phyloP scores from a whole-genome alignment of 2,113 vertebrate species.

The Burhinus bistriatus region DNA sequence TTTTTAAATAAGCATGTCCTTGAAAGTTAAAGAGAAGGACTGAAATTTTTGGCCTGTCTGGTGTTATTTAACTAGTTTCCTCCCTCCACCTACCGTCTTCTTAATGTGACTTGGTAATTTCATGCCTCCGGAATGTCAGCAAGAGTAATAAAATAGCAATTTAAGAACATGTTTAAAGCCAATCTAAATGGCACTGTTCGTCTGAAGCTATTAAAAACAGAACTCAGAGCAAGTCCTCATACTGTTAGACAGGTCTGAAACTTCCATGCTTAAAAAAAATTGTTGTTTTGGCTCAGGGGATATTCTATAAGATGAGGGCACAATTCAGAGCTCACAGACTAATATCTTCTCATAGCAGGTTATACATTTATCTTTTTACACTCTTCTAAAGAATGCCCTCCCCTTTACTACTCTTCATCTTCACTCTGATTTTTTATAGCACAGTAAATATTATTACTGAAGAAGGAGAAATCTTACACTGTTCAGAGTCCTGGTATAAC shows the following conservation, averaged over 20 bases:
- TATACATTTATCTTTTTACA: not conserved
- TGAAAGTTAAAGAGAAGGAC: slow-evolving; percentile 46
- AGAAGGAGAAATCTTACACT: not conserved
- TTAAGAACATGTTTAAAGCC: slow-evolving; percentile 74
- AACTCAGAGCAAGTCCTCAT: slow-evolving; percentile 34
- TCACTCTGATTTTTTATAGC: not conserved
- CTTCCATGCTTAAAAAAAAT: not conserved
- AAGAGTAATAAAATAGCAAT: slow-evolving; percentile 75
- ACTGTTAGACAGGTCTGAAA: slow-evolving; percentile 24
- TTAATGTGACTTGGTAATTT: slow-evolving; percentile 75
- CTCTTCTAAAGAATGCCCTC: not conserved
- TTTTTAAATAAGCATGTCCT: slow-evolving; percentile 20
- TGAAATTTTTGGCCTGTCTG: not conserved
- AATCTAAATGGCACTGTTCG: slow-evolving; percentile 64
- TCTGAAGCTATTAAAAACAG: slow-evolving; percentile 63
- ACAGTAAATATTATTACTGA: not conserved
- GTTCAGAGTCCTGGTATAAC: not conserved
- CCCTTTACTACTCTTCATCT: not conserved
- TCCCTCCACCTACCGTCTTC: not conserved
- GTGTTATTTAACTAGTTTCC: slow-evolving; percentile 50
- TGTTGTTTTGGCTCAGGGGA: not conserved
- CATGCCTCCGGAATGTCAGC: slow-evolving; percentile 71
- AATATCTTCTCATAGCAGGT: not conserved
- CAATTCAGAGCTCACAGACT: not conserved
- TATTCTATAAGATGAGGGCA: not conserved